Evolutionary conservation across 2,113 vertebrate genomes (phyloP).

Genomic region (Callionymus lyra): DNA sequence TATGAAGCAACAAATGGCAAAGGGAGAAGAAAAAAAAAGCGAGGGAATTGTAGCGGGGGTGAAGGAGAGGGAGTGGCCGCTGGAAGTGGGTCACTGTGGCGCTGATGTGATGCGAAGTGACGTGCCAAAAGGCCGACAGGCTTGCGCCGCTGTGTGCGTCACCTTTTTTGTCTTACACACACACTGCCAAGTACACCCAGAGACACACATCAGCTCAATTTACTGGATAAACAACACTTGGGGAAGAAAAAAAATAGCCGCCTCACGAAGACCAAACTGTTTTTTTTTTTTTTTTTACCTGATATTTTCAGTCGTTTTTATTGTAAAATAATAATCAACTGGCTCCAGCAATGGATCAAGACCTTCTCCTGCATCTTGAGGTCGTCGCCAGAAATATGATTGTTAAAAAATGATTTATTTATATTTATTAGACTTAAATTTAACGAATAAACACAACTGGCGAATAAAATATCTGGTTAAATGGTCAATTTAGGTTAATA

Average conservation of each 20-base stretch:
- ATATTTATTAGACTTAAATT: too few relatives aligned
- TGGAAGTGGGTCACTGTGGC: constrained; percentile 62
- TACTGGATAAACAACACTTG: constrained; percentile 21
- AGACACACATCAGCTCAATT: constrained; percentile 10
- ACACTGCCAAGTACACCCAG: too few relatives aligned
- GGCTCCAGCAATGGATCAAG: too few relatives aligned
- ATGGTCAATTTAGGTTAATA: too few relatives aligned
- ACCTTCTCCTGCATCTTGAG: too few relatives aligned
- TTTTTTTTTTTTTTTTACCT: not conserved
- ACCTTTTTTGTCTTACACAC: constrained; percentile 26
- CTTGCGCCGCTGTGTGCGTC: constrained; percentile 31
- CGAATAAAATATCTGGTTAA: too few relatives aligned
- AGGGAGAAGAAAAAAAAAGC: too few relatives aligned
- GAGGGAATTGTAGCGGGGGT: constrained; percentile 5
- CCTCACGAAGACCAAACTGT: not conserved
- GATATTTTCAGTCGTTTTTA: constrained; percentile 4
- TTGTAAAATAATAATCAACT: too few relatives aligned
- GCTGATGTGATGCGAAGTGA: constrained; percentile 57
- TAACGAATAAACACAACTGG: too few relatives aligned
- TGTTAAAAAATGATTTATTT: too few relatives aligned
- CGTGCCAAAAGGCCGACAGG: constrained; percentile 24
- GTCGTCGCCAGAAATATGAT: too few relatives aligned
- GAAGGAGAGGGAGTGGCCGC: constrained; percentile 29
- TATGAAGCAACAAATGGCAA: too few relatives aligned
- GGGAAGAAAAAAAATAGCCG: not conserved